Conservation (phyloP, 2,888 invertebrate species). For the Rhogogaster chlorosoma region DNA sequence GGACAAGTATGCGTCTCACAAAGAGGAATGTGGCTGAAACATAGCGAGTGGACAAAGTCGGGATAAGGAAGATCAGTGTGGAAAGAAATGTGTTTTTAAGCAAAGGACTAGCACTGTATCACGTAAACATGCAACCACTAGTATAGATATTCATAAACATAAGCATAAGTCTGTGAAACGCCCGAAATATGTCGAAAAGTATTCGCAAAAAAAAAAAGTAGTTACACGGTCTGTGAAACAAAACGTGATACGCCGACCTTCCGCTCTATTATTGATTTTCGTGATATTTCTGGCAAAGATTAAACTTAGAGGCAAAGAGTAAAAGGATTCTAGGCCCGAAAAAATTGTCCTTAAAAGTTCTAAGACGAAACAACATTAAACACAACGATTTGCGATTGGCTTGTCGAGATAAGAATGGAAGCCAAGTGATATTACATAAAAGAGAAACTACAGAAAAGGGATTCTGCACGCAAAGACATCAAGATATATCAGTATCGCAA, state of each 20-base stretch:
- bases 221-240: background rate
- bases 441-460: background rate
- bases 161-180: background rate
- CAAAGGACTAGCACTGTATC: background rate
- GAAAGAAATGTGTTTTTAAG: background rate
- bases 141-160: conserved; percentile 18
- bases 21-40: background rate
- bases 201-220: background rate
- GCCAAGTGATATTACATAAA: background rate
- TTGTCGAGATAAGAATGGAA: background rate
- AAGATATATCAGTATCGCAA: background rate
- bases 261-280: background rate
- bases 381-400: background rate
- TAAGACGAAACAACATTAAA: background rate
- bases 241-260: background rate
- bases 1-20: background rate
- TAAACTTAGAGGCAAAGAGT: background rate
- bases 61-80: background rate
- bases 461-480: background rate
- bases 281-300: background rate
- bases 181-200: background rate
- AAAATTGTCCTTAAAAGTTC: background rate
- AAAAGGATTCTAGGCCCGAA: background rate
- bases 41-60: background rate
- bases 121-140: conserved; percentile 21